These are phyloP conservation scores for Elephantulus edwardii DNA, from an alignment of 2,113 vertebrate species.

Conservation along the genomic window DNA sequence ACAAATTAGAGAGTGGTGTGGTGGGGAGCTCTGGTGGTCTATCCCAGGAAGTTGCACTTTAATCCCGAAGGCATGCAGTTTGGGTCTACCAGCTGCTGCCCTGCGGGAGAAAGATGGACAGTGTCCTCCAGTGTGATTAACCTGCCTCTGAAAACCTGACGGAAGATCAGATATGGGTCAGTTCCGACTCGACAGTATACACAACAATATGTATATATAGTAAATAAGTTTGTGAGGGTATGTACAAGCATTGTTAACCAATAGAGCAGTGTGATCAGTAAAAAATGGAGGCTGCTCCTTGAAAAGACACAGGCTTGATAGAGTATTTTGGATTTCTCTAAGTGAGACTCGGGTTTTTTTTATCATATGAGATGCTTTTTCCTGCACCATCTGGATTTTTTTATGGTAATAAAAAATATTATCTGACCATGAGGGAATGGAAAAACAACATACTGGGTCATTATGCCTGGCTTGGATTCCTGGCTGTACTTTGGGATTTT, in stretches of 20 bases:
- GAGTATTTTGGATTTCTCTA: slow-evolving; percentile 20
- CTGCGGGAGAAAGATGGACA: no score
- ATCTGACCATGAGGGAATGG: neutral
- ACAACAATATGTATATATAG: neutral
- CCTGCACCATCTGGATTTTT: neutral
- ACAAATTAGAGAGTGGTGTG: no score
- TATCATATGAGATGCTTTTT: neutral
- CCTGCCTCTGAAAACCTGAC: no score
- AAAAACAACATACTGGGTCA: neutral
- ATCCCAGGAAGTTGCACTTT: no score
- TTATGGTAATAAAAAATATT: neutral
- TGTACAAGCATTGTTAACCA: neutral
- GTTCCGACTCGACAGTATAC: no score
- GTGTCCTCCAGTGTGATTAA: no score
- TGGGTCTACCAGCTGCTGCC: no score
- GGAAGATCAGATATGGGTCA: no score
- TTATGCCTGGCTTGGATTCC: neutral
- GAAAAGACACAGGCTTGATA: neutral
- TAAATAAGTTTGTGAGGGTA: neutral
- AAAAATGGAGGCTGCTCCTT: neutral
- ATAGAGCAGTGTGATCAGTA: neutral
- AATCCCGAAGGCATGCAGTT: no score
- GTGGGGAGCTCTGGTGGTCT: no score
- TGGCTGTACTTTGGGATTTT: neutral
- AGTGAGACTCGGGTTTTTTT: neutral